Conservation (phyloP, 2,113 vertebrate species). For the Grallaria varia region DNA sequence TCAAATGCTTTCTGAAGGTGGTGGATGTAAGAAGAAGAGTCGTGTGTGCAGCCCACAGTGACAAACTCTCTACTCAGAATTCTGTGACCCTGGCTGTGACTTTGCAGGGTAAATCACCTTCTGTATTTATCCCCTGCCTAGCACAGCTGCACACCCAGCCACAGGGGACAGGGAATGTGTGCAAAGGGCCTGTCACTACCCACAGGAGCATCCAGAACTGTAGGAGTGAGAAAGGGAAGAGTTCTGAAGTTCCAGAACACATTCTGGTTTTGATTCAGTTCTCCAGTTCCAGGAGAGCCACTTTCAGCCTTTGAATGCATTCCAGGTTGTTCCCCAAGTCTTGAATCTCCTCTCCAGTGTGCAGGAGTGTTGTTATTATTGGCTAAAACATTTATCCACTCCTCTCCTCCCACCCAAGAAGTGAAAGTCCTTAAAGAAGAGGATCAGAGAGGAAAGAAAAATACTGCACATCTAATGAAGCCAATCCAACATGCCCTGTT, state of each 20-base stretch:
- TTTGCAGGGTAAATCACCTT: neutral
- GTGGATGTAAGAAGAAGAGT: neutral
- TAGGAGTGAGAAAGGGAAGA: neutral
- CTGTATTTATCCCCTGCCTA: neutral
- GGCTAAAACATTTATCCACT: neutral
- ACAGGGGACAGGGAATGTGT: neutral
- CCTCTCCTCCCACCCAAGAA: neutral
- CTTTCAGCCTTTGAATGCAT: neutral
- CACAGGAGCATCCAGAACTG: neutral
- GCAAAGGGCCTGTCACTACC: neutral
- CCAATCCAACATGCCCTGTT: neutral
- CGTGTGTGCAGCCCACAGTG: neutral
- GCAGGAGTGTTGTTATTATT: neutral
- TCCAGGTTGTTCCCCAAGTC: neutral
- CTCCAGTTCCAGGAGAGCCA: neutral
- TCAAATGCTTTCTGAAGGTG: neutral
- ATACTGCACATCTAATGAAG: neutral
- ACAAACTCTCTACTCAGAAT: neutral
- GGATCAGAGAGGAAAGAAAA: neutral
- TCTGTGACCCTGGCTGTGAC: neutral
- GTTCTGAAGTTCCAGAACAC: neutral
- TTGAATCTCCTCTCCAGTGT: neutral
- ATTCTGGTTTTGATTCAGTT: neutral
- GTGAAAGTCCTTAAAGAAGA: neutral
- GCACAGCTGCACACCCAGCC: neutral